A percentile compares a stretch with the other conserved stretches of the same genome.
These are phyloP conservation scores for Peromyscus californicus DNA, from an alignment of 2,113 vertebrate genomes.

Conservation along the genomic window DNA sequence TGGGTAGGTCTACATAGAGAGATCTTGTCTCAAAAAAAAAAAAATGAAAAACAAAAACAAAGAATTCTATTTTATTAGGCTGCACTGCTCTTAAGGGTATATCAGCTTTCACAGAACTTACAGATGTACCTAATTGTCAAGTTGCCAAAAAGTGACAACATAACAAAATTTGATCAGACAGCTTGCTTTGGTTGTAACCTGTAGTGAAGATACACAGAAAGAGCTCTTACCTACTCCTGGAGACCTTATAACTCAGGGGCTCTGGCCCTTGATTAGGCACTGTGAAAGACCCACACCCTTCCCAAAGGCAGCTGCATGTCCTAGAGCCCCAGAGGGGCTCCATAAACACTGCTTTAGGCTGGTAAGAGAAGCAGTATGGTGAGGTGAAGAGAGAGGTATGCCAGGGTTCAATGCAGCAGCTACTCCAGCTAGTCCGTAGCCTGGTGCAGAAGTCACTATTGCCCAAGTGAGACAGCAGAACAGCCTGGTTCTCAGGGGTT, in stretches of 20 bases:
- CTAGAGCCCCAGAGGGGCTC: not conserved
- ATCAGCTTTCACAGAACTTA: not conserved
- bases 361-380: not conserved
- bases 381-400: not conserved
- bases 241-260: not conserved
- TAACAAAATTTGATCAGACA: constrained; percentile 33
- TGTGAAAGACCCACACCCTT: not conserved
- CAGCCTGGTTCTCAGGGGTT: not conserved
- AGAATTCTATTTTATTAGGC: not conserved
- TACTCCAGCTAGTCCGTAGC: not conserved
- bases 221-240: not conserved
- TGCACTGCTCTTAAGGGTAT: not conserved
- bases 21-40: too few species aligned
- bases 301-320: not conserved
- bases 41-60: too few species aligned
- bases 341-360: not conserved
- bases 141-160: not conserved
- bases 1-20: too few species aligned
- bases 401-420: not conserved
- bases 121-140: not conserved
- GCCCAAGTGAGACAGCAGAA: not conserved
- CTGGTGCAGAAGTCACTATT: not conserved
- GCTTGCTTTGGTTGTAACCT: not conserved
- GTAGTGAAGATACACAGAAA: not conserved
- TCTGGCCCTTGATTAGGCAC: not conserved